phyloP scores from a whole-genome alignment of 2,113 vertebrate species.

The Anguilla rostrata region DNA sequence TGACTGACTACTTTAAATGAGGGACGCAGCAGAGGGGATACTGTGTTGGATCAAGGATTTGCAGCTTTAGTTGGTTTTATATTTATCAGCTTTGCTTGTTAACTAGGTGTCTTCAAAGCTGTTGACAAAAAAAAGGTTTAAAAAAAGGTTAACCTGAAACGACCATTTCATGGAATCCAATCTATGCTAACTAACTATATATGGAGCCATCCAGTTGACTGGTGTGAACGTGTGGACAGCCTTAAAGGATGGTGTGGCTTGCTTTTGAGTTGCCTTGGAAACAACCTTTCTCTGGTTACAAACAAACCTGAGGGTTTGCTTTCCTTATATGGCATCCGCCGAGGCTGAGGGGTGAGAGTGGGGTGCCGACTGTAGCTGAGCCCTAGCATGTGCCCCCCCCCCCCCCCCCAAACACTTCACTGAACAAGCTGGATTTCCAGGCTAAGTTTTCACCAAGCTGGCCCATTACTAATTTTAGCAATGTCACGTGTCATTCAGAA shows the following conservation, averaged over 20 bases:
- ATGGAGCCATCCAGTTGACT: neutral
- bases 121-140: no score
- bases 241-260: neutral
- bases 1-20: no score
- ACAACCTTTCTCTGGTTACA: neutral
- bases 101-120: no score
- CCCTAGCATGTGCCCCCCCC: no score
- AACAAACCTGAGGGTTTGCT: neutral
- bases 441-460: neutral
- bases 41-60: no score
- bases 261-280: neutral
- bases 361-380: neutral
- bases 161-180: no score
- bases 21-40: no score
- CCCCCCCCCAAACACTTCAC: neutral
- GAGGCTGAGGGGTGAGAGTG: no score
- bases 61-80: no score
- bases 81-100: no score
- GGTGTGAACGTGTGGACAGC: neutral
- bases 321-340: neutral
- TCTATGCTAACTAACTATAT: no score
- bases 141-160: no score
- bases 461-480: neutral
- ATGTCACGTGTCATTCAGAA: neutral
- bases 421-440: neutral